A percentile compares a stretch with the other conserved stretches of the same genome.
Conservation (phyloP, 2,888 invertebrate genomes). For the Drosophila ochracea region DNA sequence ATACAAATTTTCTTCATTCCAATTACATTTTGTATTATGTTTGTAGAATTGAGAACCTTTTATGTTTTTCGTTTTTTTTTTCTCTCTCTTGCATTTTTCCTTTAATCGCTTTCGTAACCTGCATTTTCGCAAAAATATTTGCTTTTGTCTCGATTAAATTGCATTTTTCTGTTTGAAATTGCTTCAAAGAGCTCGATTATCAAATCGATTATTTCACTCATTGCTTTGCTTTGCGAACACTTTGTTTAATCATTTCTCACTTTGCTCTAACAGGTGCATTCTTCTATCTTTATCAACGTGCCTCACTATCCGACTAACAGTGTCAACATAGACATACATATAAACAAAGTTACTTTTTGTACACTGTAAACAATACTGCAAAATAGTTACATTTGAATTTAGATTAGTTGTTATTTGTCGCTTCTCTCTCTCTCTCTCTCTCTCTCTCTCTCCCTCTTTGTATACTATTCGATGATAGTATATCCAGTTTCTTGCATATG, state of each 20-base stretch:
- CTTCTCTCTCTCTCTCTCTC: not conserved
- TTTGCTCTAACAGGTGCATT: not conserved
- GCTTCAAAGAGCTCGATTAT: not conserved
- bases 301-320: not conserved
- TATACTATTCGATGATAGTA: slow-evolving; percentile 7
- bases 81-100: not conserved
- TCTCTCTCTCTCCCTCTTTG: not conserved
- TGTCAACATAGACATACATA: not conserved
- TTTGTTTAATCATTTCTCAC: not conserved
- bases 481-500: slow-evolving; percentile 40
- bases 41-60: not conserved
- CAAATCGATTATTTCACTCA: not conserved
- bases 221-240: not conserved
- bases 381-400: not conserved
- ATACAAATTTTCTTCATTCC: too few relatives aligned
- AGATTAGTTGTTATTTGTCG: not conserved
- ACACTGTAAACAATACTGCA: not conserved
- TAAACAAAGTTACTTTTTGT: not conserved
- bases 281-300: not conserved
- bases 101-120: not conserved
- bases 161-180: not conserved
- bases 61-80: not conserved
- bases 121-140: not conserved
- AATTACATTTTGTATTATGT: not conserved
- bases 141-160: not conserved